These are phyloP conservation scores for Acronicta leporina DNA, from an alignment of 2,888 invertebrate species.

Conservation along the genomic window DNA sequence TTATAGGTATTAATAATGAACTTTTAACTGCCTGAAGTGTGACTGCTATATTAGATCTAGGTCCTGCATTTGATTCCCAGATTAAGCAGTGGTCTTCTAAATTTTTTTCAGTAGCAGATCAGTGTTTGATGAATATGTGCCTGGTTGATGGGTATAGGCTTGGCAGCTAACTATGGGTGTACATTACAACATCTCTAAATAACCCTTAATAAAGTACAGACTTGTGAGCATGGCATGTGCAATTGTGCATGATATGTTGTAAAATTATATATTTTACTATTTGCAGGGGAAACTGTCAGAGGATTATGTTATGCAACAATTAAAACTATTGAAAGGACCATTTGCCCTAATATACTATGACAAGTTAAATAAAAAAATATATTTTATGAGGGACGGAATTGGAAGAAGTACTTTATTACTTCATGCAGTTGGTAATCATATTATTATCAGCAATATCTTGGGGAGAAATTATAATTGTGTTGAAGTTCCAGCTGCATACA, in stretches of 20 bases:
- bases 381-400: constrained; percentile 95
- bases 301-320: constrained; percentile 74
- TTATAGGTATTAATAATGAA: too few species aligned
- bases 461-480: constrained; percentile 82
- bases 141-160: too few species aligned
- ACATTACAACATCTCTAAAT: too few species aligned
- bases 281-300: constrained; percentile 57
- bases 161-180: too few species aligned
- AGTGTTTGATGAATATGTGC: too few species aligned
- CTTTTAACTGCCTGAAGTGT: too few species aligned
- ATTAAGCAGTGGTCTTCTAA: too few species aligned
- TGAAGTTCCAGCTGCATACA: constrained; percentile 91
- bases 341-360: constrained; percentile 95
- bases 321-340: constrained; percentile 93
- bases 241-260: too few species aligned
- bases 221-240: too few species aligned
- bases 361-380: constrained; percentile 88
- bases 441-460: constrained; percentile 88
- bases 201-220: background rate
- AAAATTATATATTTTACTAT: background rate
- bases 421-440: constrained; percentile 76
- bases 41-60: too few species aligned
- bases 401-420: constrained; percentile 95
- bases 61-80: too few species aligned
- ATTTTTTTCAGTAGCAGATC: too few species aligned